phyloP scores from a whole-genome alignment of 2,113 vertebrate species.

The Piprites chloris region DNA sequence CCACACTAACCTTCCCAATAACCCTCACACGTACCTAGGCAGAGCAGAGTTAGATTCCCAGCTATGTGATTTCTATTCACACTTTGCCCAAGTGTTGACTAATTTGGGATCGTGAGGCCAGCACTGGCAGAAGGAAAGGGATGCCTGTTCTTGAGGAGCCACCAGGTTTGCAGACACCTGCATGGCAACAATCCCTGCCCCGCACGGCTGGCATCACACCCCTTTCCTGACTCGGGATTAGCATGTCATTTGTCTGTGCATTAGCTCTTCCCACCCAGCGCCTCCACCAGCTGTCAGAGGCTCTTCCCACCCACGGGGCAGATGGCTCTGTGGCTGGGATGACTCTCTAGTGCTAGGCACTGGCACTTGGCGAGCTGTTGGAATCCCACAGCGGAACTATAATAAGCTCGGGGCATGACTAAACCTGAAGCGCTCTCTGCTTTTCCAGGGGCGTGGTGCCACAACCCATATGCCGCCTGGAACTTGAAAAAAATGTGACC shows the following conservation, averaged over 20 bases:
- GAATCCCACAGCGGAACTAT: conserved; percentile 12
- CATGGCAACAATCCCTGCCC: neutral
- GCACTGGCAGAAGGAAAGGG: neutral
- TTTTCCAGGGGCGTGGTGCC: neutral
- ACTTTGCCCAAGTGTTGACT: neutral
- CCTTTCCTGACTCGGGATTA: neutral
- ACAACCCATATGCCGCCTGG: neutral
- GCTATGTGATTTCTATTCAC: neutral
- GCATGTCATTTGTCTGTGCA: neutral
- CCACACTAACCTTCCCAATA: accelerated
- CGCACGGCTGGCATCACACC: neutral
- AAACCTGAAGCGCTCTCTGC: neutral
- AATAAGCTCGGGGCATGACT: conserved; percentile 24
- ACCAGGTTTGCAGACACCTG: neutral
- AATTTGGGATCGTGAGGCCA: neutral
- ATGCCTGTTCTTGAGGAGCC: neutral
- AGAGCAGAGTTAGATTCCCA: neutral
- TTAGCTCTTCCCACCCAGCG: neutral
- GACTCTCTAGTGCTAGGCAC: neutral
- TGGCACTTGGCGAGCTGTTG: neutral
- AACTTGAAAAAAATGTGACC: neutral
- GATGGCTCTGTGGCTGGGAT: neutral
- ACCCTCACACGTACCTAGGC: accelerated
- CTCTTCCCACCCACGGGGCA: neutral
- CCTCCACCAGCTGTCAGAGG: neutral